Base-by-base conservation (phyloP, 2,113 vertebrate species). In the Cisticola juncidis region DNA sequence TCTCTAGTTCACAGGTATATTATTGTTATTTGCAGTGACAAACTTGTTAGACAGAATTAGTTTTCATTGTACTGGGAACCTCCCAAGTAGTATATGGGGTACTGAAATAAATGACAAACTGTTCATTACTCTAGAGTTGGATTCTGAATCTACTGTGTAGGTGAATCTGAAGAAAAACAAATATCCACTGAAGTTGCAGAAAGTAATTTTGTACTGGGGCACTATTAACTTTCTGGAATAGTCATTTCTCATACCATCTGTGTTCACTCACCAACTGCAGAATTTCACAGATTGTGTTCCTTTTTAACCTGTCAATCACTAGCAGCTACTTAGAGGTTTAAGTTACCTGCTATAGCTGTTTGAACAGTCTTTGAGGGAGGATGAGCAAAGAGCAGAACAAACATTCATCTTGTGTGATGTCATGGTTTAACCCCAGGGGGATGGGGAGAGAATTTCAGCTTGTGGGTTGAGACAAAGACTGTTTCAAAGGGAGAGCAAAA, bases 261-360 rank as follows among this genome's bases (percentile, higher is more conserved):
- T 91, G 78, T 92, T 96, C 50, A 48, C 38, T 86, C 76, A 66
- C 50, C 56, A 92, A 64, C 47, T 95, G 81, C 31, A 58, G 40
- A 54, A 71, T 29, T 58, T 66, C 81, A 91, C 84, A 94, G 92
- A 81, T 60, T 94, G 87, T 68, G 47, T 95, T 94, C 77, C 72
- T 78, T 94, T 81, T 81, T 74, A 94, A 81, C 33, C 9, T 60
- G 72, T 81, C 92, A 91, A 66, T 96, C 86, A 66, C 42, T 62
- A 61, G 54, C 72, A 47, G 8, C 81, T 94, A 31, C 73, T 96
- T 35, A 35, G 78, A 58, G 35, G 60, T 78, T 78, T 94, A 40
- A 74, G 56, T 84, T 89, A 91, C 92, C 92, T 96, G 87, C 84
- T 94, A 56, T 89, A 86, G 65, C 60, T 92, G 25, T 74, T 54